Evolutionary conservation across 2,113 vertebrate species (phyloP), one percentile per base, ranked within the genome.

Genomic region (Cochlearius cochlearius): DNA sequence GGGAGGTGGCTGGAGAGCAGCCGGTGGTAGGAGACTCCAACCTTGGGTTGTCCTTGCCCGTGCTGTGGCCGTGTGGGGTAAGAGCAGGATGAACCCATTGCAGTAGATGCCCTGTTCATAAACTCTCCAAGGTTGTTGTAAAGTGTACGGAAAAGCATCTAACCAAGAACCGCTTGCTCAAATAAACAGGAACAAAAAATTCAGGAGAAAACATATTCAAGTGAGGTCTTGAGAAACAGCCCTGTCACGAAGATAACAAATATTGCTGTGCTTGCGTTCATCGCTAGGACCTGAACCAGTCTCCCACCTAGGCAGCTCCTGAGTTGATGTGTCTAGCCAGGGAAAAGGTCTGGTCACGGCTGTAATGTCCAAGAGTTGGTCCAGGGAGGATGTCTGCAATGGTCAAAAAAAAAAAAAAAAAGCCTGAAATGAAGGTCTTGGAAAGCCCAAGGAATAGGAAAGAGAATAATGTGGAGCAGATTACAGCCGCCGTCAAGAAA

Each of bases 161-260:
- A 68, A 84, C 45, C 50, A 27, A 72, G 59, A 79, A 72, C 88
- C 8, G 2, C 82, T 96, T 90, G 75, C 79, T 92, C 75, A 92
- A 64, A 72, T 78, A 92, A 79, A 84, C 20, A 74, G 78, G 49
- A 83, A 88, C 41, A 86, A 93, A 97, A 80, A 90, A 53, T n/a
- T 64, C 55, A 79, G 68, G 63, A 71, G 83, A 81, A 39, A 12
- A 52, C 53, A 32, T 50, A 68, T 36, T 92, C 66, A 68, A 38
- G 56, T 67, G 36, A 75, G 62, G 74, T 80, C 73, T 72, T 58
- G 73, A 90, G 74, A 76, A 82, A 73, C 29, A 89, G 53, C 41
- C 36, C 41, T 85, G 77, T 78, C 74, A 72, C 0, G 0, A 69
- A 85, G 58, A 50, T 63, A 87, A 85, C 59, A 91, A 79, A 73